Evolutionary conservation across 2,888 invertebrate genomes (phyloP).

Genomic region (Apocheima hispidaria): DNA sequence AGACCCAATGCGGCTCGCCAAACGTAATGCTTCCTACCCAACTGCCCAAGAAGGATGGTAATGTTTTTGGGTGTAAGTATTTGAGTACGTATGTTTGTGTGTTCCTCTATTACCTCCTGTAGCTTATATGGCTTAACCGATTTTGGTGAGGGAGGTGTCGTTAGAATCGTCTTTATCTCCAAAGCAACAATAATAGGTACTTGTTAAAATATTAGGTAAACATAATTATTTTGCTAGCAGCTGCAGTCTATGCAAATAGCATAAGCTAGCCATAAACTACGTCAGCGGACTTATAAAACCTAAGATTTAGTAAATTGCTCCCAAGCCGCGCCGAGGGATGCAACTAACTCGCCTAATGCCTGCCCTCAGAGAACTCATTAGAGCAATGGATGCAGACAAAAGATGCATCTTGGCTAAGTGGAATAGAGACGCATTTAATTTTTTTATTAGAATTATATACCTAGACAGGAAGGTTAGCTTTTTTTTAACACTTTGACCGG

Average conservation of each 20-base stretch:
- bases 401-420: slow-evolving; percentile 12
- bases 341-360: slow-evolving; percentile 22
- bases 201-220: background rate
- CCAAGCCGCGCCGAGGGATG: background rate
- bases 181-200: background rate
- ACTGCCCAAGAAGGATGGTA: no score
- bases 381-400: slow-evolving; percentile 36
- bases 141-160: no score
- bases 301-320: slow-evolving; percentile 16
- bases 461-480: no score
- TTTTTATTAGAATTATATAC: background rate
- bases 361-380: slow-evolving; percentile 37
- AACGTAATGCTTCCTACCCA: no score
- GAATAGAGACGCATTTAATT: slow-evolving; percentile 16
- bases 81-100: no score
- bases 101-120: no score
- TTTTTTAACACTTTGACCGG: no score
- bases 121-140: no score
- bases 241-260: background rate
- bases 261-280: slow-evolving; percentile 1
- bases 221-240: background rate
- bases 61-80: no score
- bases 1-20: no score
- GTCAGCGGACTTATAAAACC: slow-evolving; percentile 1
- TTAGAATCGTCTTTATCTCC: no score